Conservation (phyloP, 1,140 invertebrate genomes). For the Hestina assimilis region DNA sequence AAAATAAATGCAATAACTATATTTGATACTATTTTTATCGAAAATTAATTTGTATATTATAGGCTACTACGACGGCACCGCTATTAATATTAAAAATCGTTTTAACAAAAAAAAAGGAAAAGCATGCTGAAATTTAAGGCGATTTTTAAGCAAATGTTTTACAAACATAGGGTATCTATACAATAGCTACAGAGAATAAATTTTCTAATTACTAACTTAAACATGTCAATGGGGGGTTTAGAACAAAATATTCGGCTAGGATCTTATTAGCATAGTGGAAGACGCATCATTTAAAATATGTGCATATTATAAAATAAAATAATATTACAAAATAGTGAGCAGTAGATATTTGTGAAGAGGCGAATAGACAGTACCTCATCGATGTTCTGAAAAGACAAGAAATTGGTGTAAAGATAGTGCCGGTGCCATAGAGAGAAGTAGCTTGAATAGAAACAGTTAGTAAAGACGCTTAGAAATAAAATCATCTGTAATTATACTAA, state of each 20-base stretch:
- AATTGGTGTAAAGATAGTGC: slow-evolving; percentile 65
- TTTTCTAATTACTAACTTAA: background rate
- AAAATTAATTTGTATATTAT: background rate
- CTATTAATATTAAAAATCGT: slow-evolving; percentile 1
- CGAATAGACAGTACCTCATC: slow-evolving; percentile 73
- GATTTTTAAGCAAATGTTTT: no score
- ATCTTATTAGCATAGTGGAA: slow-evolving; percentile 12
- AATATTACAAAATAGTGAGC: slow-evolving; percentile 56
- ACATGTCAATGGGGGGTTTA: background rate
- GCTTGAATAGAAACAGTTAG: background rate
- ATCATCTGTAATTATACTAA: no score
- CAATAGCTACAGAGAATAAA: no score
- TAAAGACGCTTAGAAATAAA: background rate
- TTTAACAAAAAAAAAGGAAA: slow-evolving; percentile 3
- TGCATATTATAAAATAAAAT: slow-evolving; percentile 48
- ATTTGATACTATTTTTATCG: background rate
- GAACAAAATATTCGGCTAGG: background rate
- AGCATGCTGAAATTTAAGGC: slow-evolving; percentile 1
- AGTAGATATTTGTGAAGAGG: slow-evolving; percentile 50
- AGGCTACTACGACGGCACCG: slow-evolving; percentile 1
- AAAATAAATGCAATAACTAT: background rate
- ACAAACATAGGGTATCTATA: no score
- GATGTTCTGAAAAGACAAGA: slow-evolving; percentile 77
- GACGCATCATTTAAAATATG: slow-evolving; percentile 41
- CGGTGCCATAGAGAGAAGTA: slow-evolving; percentile 26